A percentile compares a stretch with the other conserved stretches of the same genome.
Evolutionary conservation across 2,113 vertebrate genomes (phyloP).

Genomic region (Acrocephalus kingi): DNA sequence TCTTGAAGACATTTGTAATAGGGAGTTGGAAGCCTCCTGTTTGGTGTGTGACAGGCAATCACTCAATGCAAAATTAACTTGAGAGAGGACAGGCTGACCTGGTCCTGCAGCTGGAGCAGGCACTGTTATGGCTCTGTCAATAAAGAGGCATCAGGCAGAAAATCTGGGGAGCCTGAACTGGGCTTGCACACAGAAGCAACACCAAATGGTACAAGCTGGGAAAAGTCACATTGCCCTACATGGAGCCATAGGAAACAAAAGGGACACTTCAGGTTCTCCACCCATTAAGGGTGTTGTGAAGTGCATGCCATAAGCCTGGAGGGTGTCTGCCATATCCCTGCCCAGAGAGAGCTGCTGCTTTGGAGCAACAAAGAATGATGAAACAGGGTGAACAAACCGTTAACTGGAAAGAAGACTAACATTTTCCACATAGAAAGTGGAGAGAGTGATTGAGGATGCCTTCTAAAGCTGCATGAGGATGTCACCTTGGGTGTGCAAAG

Average conservation of each 20-base stretch:
- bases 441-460: not conserved
- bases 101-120: not conserved
- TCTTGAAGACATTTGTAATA: not conserved
- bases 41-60: not conserved
- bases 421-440: not conserved
- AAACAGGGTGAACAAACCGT: not conserved
- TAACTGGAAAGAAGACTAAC: not conserved
- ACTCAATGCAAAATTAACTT: not conserved
- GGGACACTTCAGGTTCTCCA: not conserved
- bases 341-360: not conserved
- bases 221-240: not conserved
- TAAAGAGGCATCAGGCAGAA: not conserved
- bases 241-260: not conserved
- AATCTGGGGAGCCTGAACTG: not conserved
- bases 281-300: not conserved
- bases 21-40: not conserved
- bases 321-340: fast-evolving
- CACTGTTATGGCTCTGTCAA: fast-evolving
- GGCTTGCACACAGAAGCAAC: not conserved
- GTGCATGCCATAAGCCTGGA: not conserved
- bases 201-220: not conserved
- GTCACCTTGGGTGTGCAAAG: not conserved
- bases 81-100: not conserved
- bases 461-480: not conserved
- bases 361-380: not conserved